phyloP scores from a whole-genome alignment of 2,113 vertebrate genomes.

The Mobula birostris region DNA sequence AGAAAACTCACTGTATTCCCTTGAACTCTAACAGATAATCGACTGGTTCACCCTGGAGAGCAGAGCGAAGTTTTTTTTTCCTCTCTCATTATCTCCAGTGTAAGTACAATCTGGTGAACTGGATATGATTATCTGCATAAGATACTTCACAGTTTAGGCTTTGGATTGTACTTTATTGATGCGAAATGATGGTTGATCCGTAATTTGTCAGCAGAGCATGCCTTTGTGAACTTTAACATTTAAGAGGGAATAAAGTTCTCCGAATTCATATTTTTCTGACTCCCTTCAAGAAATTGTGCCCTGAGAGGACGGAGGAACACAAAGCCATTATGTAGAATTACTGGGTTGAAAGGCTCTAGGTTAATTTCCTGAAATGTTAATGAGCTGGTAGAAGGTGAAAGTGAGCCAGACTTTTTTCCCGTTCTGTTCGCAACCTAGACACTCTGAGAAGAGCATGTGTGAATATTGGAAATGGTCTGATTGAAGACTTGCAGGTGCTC shows the following conservation, averaged over 20 bases:
- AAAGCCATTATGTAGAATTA: not conserved
- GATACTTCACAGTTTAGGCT: not conserved
- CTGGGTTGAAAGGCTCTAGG: not conserved
- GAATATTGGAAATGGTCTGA: not conserved
- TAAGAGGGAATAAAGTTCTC: not conserved
- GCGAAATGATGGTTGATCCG: not conserved
- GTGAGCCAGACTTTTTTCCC: not conserved
- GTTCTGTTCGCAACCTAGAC: not conserved
- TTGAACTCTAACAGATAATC: not conserved
- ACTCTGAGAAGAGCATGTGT: not conserved
- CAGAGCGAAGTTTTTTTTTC: not conserved
- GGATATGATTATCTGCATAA: slow-evolving; percentile 4
- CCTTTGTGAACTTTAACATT: not conserved
- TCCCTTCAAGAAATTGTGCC: not conserved
- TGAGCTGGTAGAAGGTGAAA: not conserved
- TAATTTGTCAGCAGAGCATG: too few species aligned
- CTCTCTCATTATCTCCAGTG: not conserved
- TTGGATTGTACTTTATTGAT: not conserved
- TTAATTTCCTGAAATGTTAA: not conserved
- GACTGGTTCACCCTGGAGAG: not conserved
- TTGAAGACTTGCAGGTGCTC: not conserved
- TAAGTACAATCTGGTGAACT: slow-evolving; percentile 16
- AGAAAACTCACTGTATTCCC: not conserved
- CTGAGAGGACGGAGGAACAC: not conserved
- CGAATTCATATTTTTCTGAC: not conserved